phyloP scores from a whole-genome alignment of 2,113 vertebrate genomes.

The Choloepus hoffmanni region DNA sequence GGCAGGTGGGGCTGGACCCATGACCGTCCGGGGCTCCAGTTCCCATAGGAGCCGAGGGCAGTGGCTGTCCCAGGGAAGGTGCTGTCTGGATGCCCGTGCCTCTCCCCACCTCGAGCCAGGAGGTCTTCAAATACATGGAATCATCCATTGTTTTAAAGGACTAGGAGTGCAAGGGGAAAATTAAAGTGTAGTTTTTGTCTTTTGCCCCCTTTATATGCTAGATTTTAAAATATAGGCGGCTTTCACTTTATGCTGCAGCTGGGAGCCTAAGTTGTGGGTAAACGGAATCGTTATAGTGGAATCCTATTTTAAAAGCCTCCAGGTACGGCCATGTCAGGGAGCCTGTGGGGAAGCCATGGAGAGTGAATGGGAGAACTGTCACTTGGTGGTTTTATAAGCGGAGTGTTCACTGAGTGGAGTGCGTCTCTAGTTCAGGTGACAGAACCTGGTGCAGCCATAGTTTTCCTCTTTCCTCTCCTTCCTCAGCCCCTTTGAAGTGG shows the following conservation, averaged over 20 bases:
- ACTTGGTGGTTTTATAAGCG: neutral
- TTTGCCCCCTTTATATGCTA: neutral
- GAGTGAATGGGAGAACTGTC: neutral
- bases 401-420: neutral
- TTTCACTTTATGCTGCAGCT: neutral
- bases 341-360: neutral
- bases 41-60: neutral
- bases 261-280: too few relatives aligned
- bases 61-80: neutral
- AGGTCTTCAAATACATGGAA: neutral
- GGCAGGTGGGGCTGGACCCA: neutral
- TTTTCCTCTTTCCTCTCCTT: neutral
- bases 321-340: fast-evolving
- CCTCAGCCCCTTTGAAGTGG: neutral
- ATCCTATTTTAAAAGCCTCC: too few relatives aligned
- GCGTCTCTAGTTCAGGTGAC: neutral
- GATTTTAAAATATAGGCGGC: neutral
- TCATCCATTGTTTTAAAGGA: neutral
- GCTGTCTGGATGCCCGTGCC: neutral
- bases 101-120: neutral
- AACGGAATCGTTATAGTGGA: neutral
- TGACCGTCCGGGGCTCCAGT: neutral
- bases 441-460: neutral
- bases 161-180: neutral
- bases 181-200: neutral